These are phyloP conservation scores for Allophyes oxyacanthae DNA, from an alignment of 2,888 invertebrate species.

Conservation along the genomic window DNA sequence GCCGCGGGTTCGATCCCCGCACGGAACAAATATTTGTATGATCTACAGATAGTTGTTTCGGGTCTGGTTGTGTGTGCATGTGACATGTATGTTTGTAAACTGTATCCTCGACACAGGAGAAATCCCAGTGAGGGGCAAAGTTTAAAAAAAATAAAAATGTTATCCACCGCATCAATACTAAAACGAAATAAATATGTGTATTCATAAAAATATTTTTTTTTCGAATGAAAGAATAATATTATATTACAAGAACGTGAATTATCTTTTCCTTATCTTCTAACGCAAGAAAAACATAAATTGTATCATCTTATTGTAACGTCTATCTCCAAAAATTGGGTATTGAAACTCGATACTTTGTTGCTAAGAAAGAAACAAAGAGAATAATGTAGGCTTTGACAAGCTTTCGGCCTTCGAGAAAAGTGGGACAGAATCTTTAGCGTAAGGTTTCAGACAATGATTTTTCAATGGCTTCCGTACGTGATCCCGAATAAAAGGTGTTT, in stretches of 20 bases:
- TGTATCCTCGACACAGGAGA: too few relatives aligned
- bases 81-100: too few relatives aligned
- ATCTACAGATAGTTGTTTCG: too few relatives aligned
- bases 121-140: too few relatives aligned
- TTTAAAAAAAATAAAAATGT: too few relatives aligned
- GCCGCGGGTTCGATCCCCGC: too few relatives aligned
- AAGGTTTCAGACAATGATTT: slow-evolving; percentile 41
- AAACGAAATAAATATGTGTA: too few relatives aligned
- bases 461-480: slow-evolving; percentile 49
- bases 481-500: slow-evolving; percentile 36
- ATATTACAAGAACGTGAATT: neutral
- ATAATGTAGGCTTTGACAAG: slow-evolving; percentile 39
- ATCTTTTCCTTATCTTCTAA: neutral
- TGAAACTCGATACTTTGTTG: slow-evolving; percentile 13
- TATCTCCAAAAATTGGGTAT: slow-evolving; percentile 5
- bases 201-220: too few relatives aligned
- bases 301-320: neutral
- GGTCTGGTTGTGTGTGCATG: too few relatives aligned
- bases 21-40: too few relatives aligned
- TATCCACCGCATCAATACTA: too few relatives aligned
- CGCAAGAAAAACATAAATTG: neutral
- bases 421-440: slow-evolving; percentile 26
- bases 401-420: slow-evolving; percentile 26
- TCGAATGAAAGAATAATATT: too few relatives aligned
- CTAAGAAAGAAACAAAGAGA: slow-evolving; percentile 42